Evolutionary conservation across 2,888 invertebrate genomes (phyloP), one percentile per base, ranked within the genome.

Genomic region (Branchellion lobata): DNA sequence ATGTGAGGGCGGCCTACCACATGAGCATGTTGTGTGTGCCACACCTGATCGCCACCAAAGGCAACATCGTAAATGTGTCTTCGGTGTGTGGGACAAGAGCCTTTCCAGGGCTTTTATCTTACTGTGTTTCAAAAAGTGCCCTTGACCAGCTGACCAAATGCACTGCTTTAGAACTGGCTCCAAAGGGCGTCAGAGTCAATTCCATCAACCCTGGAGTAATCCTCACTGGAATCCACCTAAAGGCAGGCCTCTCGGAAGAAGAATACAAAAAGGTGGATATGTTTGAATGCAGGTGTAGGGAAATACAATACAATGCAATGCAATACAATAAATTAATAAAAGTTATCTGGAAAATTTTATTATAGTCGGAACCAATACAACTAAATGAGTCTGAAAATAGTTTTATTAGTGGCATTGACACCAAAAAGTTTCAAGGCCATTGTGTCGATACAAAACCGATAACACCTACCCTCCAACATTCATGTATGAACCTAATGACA

Each of bases 81-180:
- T 96, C 96, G 86, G 94, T 97, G 0, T 93, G 93, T 85, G 97
- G 97, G 1, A 90, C 95, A 33, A 90, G 96, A 85, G 92, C 96
- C 51, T 3, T 65, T 65, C 65, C 96, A 1, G 93, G 93, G 8
- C 93, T 96, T 0, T 88, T 96, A 69, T 93, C 95, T 0, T 99
- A 99, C 87, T 87, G 87, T 84, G 92, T 98, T 87, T 95, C 95
- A 0, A 98, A 99, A 88, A 91, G 95, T 53, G 93, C 96, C 18
- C 90, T 98, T 0, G 98, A 99, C 88, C 97, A 97, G 86, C 92
- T 99, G 83, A 98, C 98, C 0, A 91, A 93, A 84, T 96, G 96
- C 87, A 91, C 92, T 1, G 96, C 98, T 1, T 88, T 99, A 85
- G 86, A 90, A 82, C 83, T 90, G 83, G 90, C 89, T 3, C 84